Evolutionary conservation across 2,113 vertebrate genomes (phyloP).

Genomic region (Coptodon rendalli): DNA sequence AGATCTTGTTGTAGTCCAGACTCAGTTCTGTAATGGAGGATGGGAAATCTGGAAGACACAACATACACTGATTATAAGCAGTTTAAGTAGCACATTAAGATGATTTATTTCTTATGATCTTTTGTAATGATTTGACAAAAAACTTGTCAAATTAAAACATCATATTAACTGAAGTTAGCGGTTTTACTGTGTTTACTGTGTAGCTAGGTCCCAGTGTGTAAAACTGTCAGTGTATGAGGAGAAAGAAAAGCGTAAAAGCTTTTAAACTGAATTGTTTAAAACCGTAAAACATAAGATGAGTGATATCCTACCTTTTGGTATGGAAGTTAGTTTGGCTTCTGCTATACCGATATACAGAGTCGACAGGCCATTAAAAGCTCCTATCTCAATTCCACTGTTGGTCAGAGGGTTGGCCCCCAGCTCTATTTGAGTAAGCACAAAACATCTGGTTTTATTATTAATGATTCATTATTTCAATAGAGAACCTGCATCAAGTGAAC

Average conservation of each 20-base stretch:
- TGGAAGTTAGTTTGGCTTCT: slow-evolving; percentile 85
- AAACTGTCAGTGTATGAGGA: background rate
- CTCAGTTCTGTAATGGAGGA: slow-evolving; percentile 86
- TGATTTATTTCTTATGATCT: background rate
- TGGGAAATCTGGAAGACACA: slow-evolving; percentile 73
- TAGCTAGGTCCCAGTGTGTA: background rate
- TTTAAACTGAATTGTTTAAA: background rate
- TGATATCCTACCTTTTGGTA: slow-evolving; percentile 85
- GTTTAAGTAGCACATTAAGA: background rate
- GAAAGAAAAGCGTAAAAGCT: background rate
- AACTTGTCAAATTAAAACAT: background rate
- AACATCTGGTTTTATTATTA: slow-evolving; percentile 1
- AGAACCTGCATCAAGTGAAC: background rate
- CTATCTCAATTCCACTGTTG: slow-evolving; percentile 86
- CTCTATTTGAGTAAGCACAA: slow-evolving; percentile 72
- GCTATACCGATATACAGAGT: slow-evolving; percentile 91
- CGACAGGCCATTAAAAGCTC: slow-evolving; percentile 87
- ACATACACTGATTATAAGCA: background rate
- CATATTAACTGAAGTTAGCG: background rate
- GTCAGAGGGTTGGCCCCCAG: slow-evolving; percentile 94
- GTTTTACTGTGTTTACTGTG: background rate
- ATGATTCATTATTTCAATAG: background rate
- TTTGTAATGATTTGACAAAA: background rate
- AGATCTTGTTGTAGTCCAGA: slow-evolving; percentile 92
- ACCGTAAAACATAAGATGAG: background rate